phyloP scores from a whole-genome alignment of 2,888 invertebrate species.

The Eumacrocentrus americanus region DNA sequence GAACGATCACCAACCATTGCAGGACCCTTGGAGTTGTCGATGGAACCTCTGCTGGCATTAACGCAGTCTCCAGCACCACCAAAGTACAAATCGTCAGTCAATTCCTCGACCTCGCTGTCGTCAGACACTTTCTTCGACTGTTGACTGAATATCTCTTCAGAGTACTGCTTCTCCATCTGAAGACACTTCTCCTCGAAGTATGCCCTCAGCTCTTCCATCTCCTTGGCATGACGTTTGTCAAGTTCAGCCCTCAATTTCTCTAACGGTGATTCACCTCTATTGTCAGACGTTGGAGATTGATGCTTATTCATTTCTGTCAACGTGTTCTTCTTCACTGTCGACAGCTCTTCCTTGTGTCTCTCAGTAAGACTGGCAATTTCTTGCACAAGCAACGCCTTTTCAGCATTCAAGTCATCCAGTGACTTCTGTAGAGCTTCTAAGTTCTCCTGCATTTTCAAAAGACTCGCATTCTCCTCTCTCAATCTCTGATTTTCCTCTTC shows the following conservation, averaged over 20 bases:
- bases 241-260: slow-evolving; percentile 65
- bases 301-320: slow-evolving; percentile 62
- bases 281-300: slow-evolving; percentile 66
- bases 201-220: slow-evolving; percentile 79
- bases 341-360: slow-evolving; percentile 44
- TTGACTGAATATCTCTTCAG: slow-evolving; percentile 73
- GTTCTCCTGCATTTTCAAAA: slow-evolving; percentile 35
- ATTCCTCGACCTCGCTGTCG: slow-evolving; percentile 59
- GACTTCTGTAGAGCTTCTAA: slow-evolving; percentile 38
- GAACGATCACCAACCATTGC: slow-evolving; percentile 27
- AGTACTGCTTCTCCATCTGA: slow-evolving; percentile 80
- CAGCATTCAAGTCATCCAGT: slow-evolving; percentile 40
- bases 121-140: slow-evolving; percentile 68
- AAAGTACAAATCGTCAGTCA: slow-evolving; percentile 60
- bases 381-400: slow-evolving; percentile 41
- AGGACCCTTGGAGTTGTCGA: slow-evolving; percentile 36
- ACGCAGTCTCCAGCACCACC: slow-evolving; percentile 45
- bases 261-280: slow-evolving; percentile 67
- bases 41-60: slow-evolving; percentile 37
- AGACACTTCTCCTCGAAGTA: slow-evolving; percentile 83
- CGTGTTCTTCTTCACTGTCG: slow-evolving; percentile 40
- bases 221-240: slow-evolving; percentile 71
- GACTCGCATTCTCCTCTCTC: slow-evolving; percentile 37
- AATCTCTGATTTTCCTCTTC: slow-evolving; percentile 41
- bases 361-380: slow-evolving; percentile 41